Evolutionary conservation across 2,888 invertebrate species (phyloP).

Genomic region (Liopterus haemorrhoidalis): DNA sequence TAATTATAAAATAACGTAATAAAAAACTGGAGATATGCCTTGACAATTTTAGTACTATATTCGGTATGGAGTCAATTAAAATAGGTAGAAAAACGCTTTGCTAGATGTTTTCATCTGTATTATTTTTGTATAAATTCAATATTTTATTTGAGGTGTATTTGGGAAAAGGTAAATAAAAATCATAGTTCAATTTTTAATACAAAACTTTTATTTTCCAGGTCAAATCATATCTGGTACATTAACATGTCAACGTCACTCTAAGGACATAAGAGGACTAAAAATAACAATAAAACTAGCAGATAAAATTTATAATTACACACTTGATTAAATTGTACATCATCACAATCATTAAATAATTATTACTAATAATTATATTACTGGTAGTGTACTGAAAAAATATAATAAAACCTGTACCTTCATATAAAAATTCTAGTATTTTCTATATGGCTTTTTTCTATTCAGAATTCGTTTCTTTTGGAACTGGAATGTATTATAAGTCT

Average conservation of each 20-base stretch:
- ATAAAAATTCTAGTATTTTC: slow-evolving; percentile 26
- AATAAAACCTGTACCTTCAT: slow-evolving; percentile 35
- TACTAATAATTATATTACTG: slow-evolving; percentile 27
- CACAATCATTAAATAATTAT: slow-evolving; percentile 34
- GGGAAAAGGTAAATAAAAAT: too few species aligned
- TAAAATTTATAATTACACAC: slow-evolving; percentile 56
- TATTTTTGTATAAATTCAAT: too few species aligned
- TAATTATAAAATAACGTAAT: too few species aligned
- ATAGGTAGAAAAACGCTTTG: too few species aligned
- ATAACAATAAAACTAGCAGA: slow-evolving; percentile 62
- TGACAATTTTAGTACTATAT: too few species aligned
- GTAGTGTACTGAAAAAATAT: slow-evolving; percentile 28
- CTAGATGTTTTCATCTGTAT: too few species aligned
- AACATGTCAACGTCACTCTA: slow-evolving; percentile 65
- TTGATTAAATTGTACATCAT: slow-evolving; percentile 49
- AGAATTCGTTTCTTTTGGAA: slow-evolving; percentile 14
- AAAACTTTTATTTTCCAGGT: slow-evolving; percentile 48
- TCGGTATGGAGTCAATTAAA: too few species aligned
- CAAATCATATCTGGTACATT: slow-evolving; percentile 60
- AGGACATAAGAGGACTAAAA: slow-evolving; percentile 68
- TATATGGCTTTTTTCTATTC: slow-evolving; percentile 18
- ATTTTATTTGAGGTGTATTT: too few species aligned
- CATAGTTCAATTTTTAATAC: too few species aligned
- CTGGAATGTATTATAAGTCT: slow-evolving; percentile 15
- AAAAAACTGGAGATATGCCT: too few species aligned